A percentile compares a stretch with the other conserved stretches of the same genome.
phyloP scores from a whole-genome alignment of 37 sponge, comb jelly and placozoan genomes.

The Eunapius fragilis region DNA sequence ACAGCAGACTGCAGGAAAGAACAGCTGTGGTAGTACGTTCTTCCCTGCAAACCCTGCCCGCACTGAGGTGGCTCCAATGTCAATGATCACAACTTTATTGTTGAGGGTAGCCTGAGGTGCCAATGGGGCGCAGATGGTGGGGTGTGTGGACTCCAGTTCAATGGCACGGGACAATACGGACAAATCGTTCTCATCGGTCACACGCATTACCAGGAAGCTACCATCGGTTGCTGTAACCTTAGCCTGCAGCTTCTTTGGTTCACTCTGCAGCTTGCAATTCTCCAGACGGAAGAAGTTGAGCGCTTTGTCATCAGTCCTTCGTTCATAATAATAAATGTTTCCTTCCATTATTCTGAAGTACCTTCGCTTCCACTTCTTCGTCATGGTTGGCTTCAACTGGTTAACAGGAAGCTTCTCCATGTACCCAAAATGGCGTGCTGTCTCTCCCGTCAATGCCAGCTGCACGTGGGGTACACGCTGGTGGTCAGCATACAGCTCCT shows the following conservation, averaged over 20 bases:
- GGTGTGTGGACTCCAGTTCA: conserved; percentile 62
- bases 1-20: conserved; percentile 78
- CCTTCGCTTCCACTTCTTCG: conserved; percentile 78
- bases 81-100: conserved; percentile 55
- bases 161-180: conserved; percentile 56
- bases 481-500: conserved; percentile 73
- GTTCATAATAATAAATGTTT: conserved; percentile 78
- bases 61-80: conserved; percentile 78
- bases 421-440: conserved; percentile 62
- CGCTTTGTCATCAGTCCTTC: conserved; percentile 29
- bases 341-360: conserved; percentile 72
- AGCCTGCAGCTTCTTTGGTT: conserved; percentile 32
- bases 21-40: conserved; percentile 73
- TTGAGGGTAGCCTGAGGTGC: conserved; percentile 4
- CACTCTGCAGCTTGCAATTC: conserved; percentile 21
- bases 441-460: conserved; percentile 17
- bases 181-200: conserved; percentile 24
- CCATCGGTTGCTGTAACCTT: conserved; percentile 32
- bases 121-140: conserved; percentile 33
- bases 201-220: conserved; percentile 45
- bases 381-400: conserved; percentile 50
- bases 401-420: conserved; percentile 80
- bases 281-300: conserved; percentile 38
- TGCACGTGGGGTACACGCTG: background rate
- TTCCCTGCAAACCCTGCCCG: conserved; percentile 73